phyloP scores from a whole-genome alignment of 2,888 invertebrate genomes.

The Cylindroiulus punctatus region DNA sequence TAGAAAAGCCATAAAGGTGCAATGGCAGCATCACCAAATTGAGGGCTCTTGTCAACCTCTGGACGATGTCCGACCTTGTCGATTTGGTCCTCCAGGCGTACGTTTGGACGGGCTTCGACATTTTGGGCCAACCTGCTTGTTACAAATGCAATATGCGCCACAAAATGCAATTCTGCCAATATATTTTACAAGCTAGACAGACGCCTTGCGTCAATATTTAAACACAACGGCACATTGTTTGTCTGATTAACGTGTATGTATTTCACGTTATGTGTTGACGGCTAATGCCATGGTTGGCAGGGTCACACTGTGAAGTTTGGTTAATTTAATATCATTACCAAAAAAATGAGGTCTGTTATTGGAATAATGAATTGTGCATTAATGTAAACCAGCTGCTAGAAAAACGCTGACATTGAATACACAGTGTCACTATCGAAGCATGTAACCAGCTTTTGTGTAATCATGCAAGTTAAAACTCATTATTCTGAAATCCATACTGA shows the following conservation, averaged over 20 bases:
- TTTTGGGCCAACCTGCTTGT: neutral
- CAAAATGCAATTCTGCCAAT: neutral
- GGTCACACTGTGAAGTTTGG: too few species aligned
- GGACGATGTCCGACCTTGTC: neutral
- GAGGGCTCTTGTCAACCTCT: neutral
- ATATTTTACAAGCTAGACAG: neutral
- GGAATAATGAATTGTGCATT: too few species aligned
- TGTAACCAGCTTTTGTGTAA: too few species aligned
- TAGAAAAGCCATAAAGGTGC: neutral
- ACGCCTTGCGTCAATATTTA: neutral
- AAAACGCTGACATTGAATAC: too few species aligned
- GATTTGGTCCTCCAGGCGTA: neutral
- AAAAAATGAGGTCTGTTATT: too few species aligned
- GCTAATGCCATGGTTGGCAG: too few species aligned
- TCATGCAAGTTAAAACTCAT: too few species aligned
- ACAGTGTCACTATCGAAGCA: too few species aligned
- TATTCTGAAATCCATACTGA: too few species aligned
- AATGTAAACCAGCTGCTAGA: too few species aligned
- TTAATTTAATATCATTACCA: too few species aligned
- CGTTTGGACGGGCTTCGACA: neutral
- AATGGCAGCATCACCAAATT: neutral
- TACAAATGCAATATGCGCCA: neutral
- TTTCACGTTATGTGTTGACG: neutral
- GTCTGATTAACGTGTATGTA: neutral
- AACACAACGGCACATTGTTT: neutral